phyloP scores from a whole-genome alignment of 1,140 invertebrate genomes.

The Drosophila lowei region DNA sequence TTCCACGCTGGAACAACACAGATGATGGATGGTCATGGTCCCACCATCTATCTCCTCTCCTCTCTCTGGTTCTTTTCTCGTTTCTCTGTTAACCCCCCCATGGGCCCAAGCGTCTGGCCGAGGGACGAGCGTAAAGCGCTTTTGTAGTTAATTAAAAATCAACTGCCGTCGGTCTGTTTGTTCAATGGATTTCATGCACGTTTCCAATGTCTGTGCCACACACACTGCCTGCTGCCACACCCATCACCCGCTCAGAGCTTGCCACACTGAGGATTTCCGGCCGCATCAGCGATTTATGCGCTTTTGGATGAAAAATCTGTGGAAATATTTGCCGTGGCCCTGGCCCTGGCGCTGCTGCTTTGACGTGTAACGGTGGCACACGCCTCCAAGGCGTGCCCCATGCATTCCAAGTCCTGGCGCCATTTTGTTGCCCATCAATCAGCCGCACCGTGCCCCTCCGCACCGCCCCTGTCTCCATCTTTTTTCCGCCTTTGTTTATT shows the following conservation, averaged over 20 bases:
- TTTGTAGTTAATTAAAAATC: conserved; percentile 83
- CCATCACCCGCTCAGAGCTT: neutral
- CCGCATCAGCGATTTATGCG: conserved; percentile 81
- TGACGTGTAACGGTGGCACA: conserved; percentile 12
- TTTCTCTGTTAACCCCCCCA: neutral
- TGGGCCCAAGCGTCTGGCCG: conserved; percentile 32
- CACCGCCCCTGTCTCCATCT: neutral
- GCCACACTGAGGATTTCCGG: conserved; percentile 41
- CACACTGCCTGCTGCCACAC: neutral
- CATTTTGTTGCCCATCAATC: conserved; percentile 47
- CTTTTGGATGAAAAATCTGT: conserved; percentile 79
- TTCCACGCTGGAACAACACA: conserved; percentile 44
- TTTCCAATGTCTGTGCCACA: conserved; percentile 48
- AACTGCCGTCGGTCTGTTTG: conserved; percentile 82
- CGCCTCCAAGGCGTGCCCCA: conserved; percentile 44
- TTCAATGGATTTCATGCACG: conserved; percentile 83
- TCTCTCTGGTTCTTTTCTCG: neutral
- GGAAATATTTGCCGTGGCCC: conserved; percentile 67
- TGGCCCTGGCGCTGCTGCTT: neutral
- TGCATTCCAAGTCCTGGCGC: conserved; percentile 46
- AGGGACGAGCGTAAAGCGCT: conserved; percentile 68
- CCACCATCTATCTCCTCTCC: neutral
- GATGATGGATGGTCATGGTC: conserved; percentile 5
- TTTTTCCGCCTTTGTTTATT: conserved; percentile 65
- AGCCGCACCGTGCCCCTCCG: conserved; percentile 21